Conservation (phyloP, 2,888 invertebrate genomes). For the Aspidiotus rigidus region DNA sequence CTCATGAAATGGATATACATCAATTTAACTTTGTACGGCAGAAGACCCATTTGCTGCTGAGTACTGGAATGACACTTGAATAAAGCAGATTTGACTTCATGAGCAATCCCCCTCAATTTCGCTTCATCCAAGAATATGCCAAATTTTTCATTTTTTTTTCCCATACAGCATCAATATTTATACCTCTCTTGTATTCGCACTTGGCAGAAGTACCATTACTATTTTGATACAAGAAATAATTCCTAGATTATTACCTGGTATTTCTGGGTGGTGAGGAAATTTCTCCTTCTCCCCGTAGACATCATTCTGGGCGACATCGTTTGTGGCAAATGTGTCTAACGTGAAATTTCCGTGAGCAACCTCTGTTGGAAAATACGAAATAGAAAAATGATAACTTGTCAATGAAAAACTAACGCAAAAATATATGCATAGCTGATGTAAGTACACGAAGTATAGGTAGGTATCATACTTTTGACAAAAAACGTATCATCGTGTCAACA, state of each 20-base stretch:
- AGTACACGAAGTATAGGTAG: constrained; percentile 6
- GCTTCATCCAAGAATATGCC: too few relatives aligned
- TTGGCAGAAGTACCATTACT: too few relatives aligned
- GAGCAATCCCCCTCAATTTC: too few relatives aligned
- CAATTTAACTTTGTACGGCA: too few relatives aligned
- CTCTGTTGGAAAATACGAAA: constrained; percentile 41
- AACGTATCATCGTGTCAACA: constrained; percentile 8
- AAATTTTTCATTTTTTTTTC: too few relatives aligned
- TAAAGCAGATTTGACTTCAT: too few relatives aligned
- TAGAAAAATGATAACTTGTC: constrained; percentile 17
- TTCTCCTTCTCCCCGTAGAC: constrained; percentile 17
- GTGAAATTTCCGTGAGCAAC: constrained; percentile 59
- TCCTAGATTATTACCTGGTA: constrained; percentile 27
- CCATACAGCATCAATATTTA: too few relatives aligned
- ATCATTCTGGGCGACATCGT: constrained; percentile 42
- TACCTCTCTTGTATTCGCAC: too few relatives aligned
- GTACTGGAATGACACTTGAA: too few relatives aligned
- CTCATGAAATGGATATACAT: too few relatives aligned
- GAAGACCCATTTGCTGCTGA: too few relatives aligned
- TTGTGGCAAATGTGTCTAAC: constrained; percentile 54
- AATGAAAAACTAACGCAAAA: constrained; percentile 16
- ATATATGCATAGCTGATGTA: constrained; percentile 9
- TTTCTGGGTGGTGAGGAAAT: constrained; percentile 33
- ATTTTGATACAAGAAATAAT: neutral
- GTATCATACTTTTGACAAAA: neutral